These are phyloP conservation scores for Ochlodes sylvanus DNA, from an alignment of 2,888 invertebrate species.

Conservation along the genomic window DNA sequence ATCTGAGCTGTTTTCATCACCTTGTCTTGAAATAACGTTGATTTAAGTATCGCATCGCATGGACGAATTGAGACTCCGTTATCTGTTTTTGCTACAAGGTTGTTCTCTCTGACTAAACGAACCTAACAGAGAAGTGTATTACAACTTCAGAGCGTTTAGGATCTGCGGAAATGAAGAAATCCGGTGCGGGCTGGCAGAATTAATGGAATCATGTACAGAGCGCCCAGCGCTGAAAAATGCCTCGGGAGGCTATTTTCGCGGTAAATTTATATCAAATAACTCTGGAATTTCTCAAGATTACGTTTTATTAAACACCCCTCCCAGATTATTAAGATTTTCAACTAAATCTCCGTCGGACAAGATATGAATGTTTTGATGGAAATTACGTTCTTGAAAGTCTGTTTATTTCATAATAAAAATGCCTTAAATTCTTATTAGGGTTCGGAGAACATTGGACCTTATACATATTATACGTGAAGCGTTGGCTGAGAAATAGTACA, in stretches of 20 bases:
- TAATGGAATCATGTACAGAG: constrained; percentile 65
- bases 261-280: constrained; percentile 42
- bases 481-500: too few species aligned
- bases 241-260: constrained; percentile 50
- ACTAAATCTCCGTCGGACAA: constrained; percentile 30
- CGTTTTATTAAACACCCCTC: constrained; percentile 37
- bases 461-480: too few species aligned
- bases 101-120: constrained; percentile 19
- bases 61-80: neutral
- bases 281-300: constrained; percentile 36
- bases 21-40: neutral
- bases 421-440: neutral
- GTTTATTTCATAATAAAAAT: constrained; percentile 7
- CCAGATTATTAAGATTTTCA: constrained; percentile 31
- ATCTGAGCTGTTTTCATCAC: neutral
- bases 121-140: constrained; percentile 42
- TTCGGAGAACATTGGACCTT: neutral
- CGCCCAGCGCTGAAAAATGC: constrained; percentile 52
- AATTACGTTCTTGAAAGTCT: constrained; percentile 25
- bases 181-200: constrained; percentile 59
- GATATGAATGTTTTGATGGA: constrained; percentile 36
- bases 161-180: constrained; percentile 73
- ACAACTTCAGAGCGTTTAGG: constrained; percentile 46
- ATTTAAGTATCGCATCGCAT: neutral
- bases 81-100: neutral